These are phyloP conservation scores for Porites rus DNA, from an alignment of 92 coral and sea anemone genomes.

Conservation along the genomic window DNA sequence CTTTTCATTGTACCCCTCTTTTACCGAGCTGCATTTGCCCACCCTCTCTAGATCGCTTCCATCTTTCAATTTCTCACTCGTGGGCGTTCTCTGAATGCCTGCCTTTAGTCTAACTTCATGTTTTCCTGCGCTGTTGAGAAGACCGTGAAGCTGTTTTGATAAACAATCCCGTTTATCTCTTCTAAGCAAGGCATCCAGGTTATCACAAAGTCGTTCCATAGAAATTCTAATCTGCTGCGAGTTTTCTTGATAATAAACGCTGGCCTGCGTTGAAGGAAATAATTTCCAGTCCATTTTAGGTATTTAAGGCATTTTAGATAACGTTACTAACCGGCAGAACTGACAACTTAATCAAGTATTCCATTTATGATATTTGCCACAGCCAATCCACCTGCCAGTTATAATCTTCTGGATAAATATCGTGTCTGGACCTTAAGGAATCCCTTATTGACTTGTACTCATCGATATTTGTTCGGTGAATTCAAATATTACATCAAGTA, in stretches of 20 bases:
- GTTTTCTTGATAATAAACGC: slow-evolving; percentile 1
- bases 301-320: not conserved
- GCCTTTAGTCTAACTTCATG: slow-evolving; percentile 8
- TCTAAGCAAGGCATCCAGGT: slow-evolving; percentile 42
- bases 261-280: slow-evolving; percentile 12
- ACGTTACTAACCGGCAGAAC: not conserved
- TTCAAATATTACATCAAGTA: not conserved
- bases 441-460: not conserved
- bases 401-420: not conserved
- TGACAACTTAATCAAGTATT: not conserved
- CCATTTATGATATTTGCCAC: not conserved
- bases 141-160: slow-evolving; percentile 51
- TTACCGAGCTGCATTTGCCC: not conserved
- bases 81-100: slow-evolving; percentile 5
- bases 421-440: not conserved
- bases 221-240: slow-evolving; percentile 24
- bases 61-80: not conserved
- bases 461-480: not conserved
- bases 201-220: slow-evolving; percentile 36
- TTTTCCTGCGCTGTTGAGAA: slow-evolving; percentile 36
- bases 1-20: not conserved
- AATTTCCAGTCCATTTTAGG: slow-evolving; percentile 26
- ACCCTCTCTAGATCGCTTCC: not conserved
- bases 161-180: slow-evolving; percentile 63
- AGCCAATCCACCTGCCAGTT: slow-evolving; percentile 26